Conservation (phyloP, 2,113 vertebrate genomes). For the Copsychus sechellarum region DNA sequence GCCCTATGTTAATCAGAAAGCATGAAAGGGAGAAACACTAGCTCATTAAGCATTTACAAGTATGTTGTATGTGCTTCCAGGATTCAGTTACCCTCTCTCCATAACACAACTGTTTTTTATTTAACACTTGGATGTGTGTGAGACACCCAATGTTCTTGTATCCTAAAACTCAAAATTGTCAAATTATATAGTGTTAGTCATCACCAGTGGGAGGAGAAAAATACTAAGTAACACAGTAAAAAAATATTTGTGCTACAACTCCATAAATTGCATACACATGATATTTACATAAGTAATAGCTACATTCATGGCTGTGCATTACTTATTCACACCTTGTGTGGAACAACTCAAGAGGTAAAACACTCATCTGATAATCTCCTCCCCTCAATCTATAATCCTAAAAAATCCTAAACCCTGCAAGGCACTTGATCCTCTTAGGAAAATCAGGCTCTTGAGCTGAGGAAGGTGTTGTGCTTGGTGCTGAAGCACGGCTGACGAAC, state of each 20-base stretch:
- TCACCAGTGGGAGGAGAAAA: neutral
- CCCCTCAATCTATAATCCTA: neutral
- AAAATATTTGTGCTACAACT: neutral
- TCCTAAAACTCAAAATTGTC: neutral
- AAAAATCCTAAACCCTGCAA: neutral
- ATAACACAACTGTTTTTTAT: slow-evolving; percentile 58
- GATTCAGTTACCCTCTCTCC: slow-evolving; percentile 57
- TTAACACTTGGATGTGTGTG: slow-evolving; percentile 37
- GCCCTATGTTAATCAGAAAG: slow-evolving; percentile 52
- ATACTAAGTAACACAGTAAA: neutral
- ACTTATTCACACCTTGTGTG: slow-evolving; percentile 21
- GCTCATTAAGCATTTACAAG: slow-evolving; percentile 63
- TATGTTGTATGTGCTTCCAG: slow-evolving; percentile 35
- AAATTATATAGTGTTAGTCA: neutral
- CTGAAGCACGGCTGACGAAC: neutral
- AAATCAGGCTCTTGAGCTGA: neutral
- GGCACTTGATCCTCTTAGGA: slow-evolving; percentile 4
- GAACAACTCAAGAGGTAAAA: slow-evolving; percentile 12
- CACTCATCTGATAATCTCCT: neutral
- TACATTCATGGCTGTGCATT: neutral
- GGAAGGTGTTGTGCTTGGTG: neutral
- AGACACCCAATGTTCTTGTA: neutral
- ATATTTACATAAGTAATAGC: slow-evolving; percentile 34
- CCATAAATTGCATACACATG: neutral
- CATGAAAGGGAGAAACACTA: slow-evolving; percentile 61